Conservation (phyloP, 2,113 vertebrate genomes). For the Varanus komodoensis region DNA sequence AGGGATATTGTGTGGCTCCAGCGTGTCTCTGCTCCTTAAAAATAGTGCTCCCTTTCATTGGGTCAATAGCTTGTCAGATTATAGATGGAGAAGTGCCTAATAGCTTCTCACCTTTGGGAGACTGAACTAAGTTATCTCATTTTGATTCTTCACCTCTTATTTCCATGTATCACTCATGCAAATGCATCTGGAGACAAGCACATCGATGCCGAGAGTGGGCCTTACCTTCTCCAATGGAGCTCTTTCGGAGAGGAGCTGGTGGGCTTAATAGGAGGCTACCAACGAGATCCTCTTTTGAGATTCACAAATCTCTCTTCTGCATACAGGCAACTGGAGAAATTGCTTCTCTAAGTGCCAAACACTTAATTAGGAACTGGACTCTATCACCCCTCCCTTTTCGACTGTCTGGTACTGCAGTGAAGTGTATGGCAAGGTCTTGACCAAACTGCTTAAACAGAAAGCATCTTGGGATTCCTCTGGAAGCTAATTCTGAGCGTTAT, state of each 20-base stretch:
- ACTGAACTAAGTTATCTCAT: neutral
- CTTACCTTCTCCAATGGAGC: slow-evolving; percentile 11
- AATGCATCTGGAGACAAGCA: neutral
- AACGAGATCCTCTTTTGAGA: slow-evolving; percentile 47
- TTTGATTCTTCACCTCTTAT: neutral
- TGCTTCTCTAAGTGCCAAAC: slow-evolving; percentile 52
- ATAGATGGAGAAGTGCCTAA: neutral
- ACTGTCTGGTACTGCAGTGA: slow-evolving; percentile 27
- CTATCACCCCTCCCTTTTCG: neutral
- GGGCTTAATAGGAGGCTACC: slow-evolving; percentile 50
- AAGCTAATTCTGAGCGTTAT: slow-evolving; percentile 73
- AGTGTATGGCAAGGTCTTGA: slow-evolving; percentile 56
- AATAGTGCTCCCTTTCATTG: neutral
- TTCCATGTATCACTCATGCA: neutral
- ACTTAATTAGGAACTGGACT: slow-evolving; percentile 63
- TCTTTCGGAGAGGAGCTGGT: neutral
- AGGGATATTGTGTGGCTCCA: neutral
- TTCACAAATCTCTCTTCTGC: slow-evolving; percentile 51
- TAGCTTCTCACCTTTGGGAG: slow-evolving; percentile 36
- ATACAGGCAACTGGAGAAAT: slow-evolving; percentile 54
- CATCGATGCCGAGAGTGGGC: neutral
- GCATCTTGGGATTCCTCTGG: slow-evolving; percentile 64
- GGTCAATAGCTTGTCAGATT: neutral
- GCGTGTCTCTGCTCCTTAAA: neutral
- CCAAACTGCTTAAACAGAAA: slow-evolving; percentile 66